A percentile compares a stretch with the other conserved stretches of the same genome.
Evolutionary conservation across 2,113 vertebrate species (phyloP).

Genomic region (Petromus typicus): DNA sequence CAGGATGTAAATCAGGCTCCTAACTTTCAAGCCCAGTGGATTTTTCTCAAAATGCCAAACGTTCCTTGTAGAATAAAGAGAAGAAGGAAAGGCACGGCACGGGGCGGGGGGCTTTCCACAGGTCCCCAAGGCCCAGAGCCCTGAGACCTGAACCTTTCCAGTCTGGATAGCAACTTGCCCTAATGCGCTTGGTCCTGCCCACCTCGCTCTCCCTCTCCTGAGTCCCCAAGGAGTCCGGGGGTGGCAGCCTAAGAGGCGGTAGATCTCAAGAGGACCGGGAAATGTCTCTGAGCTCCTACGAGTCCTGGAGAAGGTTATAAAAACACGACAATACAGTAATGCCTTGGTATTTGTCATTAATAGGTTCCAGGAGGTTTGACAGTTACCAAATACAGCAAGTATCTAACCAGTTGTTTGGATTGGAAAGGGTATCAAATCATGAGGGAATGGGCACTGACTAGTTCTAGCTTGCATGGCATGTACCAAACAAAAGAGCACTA

Average conservation of each 20-base stretch:
- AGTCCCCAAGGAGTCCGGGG: not conserved
- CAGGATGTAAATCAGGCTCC: slow-evolving; percentile 1
- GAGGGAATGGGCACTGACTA: not conserved
- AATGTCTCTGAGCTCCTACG: slow-evolving; percentile 20
- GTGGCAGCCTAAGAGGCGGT: not conserved
- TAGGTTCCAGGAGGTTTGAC: not conserved
- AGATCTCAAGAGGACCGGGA: not conserved
- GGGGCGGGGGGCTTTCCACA: not conserved
- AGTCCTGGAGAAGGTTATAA: slow-evolving; percentile 49
- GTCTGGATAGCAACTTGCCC: not conserved
- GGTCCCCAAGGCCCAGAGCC: not conserved
- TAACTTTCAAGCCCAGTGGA: not conserved
- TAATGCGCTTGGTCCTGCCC: not conserved
- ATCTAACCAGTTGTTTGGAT: not conserved
- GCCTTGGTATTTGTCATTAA: not conserved
- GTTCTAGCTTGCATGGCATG: not conserved
- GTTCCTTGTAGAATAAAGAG: not conserved
- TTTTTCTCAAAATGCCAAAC: not conserved
- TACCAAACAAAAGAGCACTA: not conserved
- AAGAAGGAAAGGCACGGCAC: not conserved
- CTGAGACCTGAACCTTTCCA: slow-evolving; percentile 5
- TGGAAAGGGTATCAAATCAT: not conserved
- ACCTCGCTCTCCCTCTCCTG: not conserved
- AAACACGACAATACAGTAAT: not conserved
- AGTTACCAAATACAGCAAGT: not conserved